These are phyloP conservation scores for Chymomyza caudatula DNA, from an alignment of 2,888 invertebrate genomes.

Conservation along the genomic window DNA sequence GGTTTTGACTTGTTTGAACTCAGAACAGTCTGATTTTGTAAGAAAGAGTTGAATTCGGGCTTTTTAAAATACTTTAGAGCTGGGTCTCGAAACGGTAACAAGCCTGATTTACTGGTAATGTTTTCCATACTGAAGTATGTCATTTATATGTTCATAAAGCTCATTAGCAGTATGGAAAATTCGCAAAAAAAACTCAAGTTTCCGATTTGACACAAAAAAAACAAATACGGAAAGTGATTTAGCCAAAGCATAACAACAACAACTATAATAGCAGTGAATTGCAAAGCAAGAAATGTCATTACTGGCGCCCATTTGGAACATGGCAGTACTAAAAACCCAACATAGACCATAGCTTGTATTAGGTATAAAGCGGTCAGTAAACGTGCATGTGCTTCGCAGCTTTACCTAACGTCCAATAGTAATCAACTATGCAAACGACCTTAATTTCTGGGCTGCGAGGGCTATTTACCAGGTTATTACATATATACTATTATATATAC, in stretches of 20 bases:
- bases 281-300: slow-evolving; percentile 58
- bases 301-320: slow-evolving; percentile 42
- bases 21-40: too few species aligned
- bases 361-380: slow-evolving; percentile 1
- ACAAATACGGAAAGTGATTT: slow-evolving; percentile 67
- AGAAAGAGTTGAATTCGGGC: too few species aligned
- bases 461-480: not conserved
- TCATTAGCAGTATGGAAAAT: slow-evolving; percentile 63
- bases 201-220: slow-evolving; percentile 58
- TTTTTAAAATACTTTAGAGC: too few species aligned
- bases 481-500: not conserved
- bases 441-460: slow-evolving; percentile 43
- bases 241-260: slow-evolving; percentile 30
- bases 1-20: too few species aligned
- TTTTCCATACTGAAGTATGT: not conserved
- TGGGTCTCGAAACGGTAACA: slow-evolving; percentile 25
- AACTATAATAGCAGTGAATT: slow-evolving; percentile 45
- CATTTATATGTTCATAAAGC: slow-evolving; percentile 27
- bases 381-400: not conserved
- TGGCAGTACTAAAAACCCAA: slow-evolving; percentile 9
- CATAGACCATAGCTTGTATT: slow-evolving; percentile 23
- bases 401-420: slow-evolving; percentile 32
- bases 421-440: slow-evolving; percentile 63
- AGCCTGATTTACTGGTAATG: slow-evolving; percentile 4
- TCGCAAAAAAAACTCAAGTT: slow-evolving; percentile 65